These are phyloP conservation scores for Gobio gobio DNA, from an alignment of 2,113 vertebrate genomes.

Conservation along the genomic window DNA sequence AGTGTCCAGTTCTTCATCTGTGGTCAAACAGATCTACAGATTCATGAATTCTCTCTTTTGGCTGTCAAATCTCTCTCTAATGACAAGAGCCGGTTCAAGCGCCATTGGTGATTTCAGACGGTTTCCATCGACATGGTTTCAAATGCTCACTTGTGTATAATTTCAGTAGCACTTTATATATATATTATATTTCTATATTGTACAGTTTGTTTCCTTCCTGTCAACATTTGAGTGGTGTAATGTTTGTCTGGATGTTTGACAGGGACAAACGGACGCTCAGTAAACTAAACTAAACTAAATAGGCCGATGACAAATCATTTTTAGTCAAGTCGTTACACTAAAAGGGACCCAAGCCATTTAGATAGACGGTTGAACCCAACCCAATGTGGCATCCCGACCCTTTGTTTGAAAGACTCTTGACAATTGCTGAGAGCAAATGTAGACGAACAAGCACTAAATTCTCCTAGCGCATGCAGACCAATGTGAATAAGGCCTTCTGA, in stretches of 20 bases:
- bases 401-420: conserved; percentile 9
- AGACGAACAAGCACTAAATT: conserved; percentile 6
- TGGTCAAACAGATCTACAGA: not conserved
- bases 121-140: conserved; percentile 51
- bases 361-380: conserved; percentile 21
- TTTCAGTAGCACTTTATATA: conserved; percentile 56
- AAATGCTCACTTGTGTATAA: conserved; percentile 34
- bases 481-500: conserved; percentile 43
- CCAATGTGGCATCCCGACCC: not conserved
- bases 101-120: conserved; percentile 43
- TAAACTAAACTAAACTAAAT: conserved; percentile 43
- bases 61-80: conserved; percentile 6
- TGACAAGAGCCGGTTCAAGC: conserved; percentile 20
- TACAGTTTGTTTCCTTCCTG: conserved; percentile 20
- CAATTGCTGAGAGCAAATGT: conserved; percentile 45
- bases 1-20: not conserved
- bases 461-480: not conserved
- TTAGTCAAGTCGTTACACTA: conserved; percentile 59
- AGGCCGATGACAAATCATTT: conserved; percentile 55
- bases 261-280: conserved; percentile 22
- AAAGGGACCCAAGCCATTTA: conserved; percentile 75
- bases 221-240: conserved; percentile 10
- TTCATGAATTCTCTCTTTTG: conserved; percentile 21
- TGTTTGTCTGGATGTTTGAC: conserved; percentile 33
- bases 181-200: not conserved